Percentiles rank a stretch among this genome's conserved stretches.
Conservation (phyloP, 2,888 invertebrate species). For the Alentia gelatinosa region DNA sequence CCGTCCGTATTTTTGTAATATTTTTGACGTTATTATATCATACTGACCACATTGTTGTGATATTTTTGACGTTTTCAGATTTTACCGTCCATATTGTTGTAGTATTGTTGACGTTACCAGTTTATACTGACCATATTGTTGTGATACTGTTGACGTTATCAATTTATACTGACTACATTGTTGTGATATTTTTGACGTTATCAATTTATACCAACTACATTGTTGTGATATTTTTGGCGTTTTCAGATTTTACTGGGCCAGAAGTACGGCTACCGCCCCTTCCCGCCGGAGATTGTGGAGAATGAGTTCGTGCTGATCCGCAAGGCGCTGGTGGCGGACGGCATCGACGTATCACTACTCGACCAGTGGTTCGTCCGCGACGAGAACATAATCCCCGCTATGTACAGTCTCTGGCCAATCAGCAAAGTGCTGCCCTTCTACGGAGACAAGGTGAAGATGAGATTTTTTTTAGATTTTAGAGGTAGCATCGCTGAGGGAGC, state of each 20-base stretch:
- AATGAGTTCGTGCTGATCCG: conserved; percentile 72
- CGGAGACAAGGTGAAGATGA: conserved; percentile 64
- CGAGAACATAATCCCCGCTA: conserved; percentile 72
- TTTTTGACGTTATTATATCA: too few species aligned
- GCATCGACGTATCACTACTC: conserved; percentile 68
- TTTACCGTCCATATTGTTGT: too few species aligned
- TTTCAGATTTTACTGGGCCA: conserved; percentile 76
- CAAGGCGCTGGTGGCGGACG: conserved; percentile 63
- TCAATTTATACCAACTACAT: not conserved
- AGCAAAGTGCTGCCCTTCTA: conserved; percentile 64
- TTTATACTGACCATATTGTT: too few species aligned
- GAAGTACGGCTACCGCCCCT: conserved; percentile 74
- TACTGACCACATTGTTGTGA: too few species aligned
- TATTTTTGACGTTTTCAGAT: too few species aligned
- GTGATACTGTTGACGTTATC: too few species aligned
- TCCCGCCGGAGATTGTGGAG: conserved; percentile 71
- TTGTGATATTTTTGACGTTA: too few species aligned
- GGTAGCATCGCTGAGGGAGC: too few species aligned
- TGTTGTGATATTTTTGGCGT: not conserved
- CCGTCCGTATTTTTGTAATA: too few species aligned
- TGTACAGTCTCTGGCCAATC: conserved; percentile 73
- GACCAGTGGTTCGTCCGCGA: conserved; percentile 73
- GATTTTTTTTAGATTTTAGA: too few species aligned
- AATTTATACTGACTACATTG: too few species aligned
- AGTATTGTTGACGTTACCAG: too few species aligned